Evolutionary conservation across 1,140 invertebrate genomes (phyloP).

Genomic region (Leptoteleia sp.): DNA sequence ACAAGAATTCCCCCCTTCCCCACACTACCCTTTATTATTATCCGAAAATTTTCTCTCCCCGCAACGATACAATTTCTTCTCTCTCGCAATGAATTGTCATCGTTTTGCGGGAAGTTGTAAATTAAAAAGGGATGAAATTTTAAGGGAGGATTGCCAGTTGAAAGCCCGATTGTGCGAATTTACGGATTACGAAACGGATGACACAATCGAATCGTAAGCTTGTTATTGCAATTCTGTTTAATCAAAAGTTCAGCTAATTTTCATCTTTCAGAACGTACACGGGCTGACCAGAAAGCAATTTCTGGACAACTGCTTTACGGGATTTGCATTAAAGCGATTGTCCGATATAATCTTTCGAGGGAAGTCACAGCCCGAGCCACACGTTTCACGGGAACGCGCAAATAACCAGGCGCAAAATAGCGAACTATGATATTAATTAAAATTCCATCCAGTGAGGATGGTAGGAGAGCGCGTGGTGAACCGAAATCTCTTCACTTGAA

Average conservation of each 20-base stretch:
- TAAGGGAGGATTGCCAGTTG: no score
- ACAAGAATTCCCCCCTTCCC: constrained; percentile 12
- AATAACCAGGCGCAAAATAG: constrained; percentile 27
- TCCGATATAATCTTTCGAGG: constrained; percentile 22
- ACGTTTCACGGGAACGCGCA: constrained; percentile 7
- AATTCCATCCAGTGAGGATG: no score
- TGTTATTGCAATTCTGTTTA: constrained; percentile 2
- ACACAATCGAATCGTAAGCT: no score
- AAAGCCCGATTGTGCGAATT: no score
- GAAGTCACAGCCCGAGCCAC: constrained; percentile 8
- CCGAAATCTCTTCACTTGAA: constrained; percentile 56
- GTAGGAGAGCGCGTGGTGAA: constrained; percentile 1
- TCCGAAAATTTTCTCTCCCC: no score
- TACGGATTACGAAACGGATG: no score
- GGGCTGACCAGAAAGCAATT: constrained; percentile 3
- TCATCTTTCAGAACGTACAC: constrained; percentile 8
- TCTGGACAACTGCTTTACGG: constrained; percentile 6
- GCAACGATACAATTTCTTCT: no score
- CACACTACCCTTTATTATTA: no score
- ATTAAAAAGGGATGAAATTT: no score
- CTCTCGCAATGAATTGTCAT: no score
- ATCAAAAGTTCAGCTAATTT: constrained; percentile 26
- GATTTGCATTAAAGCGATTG: constrained; percentile 35
- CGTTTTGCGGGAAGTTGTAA: no score
- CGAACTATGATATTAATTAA: constrained; percentile 40